Evolutionary conservation across 2,888 invertebrate genomes (phyloP), one percentile per base, ranked within the genome.

Genomic region (Cataglyphis rosenhaueri): DNA sequence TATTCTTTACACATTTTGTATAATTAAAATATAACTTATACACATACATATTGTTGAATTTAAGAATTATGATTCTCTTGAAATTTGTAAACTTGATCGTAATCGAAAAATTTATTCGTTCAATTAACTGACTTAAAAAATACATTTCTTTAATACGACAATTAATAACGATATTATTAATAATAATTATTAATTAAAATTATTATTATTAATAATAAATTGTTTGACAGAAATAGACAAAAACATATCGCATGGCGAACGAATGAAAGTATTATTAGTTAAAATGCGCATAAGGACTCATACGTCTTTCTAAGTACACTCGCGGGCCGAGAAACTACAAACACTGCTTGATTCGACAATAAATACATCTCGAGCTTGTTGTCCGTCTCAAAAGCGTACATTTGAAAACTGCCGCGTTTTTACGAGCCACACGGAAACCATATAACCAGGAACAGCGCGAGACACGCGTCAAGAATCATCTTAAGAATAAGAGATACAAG

Each of bases 271-370:
- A 25, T 32, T 59, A 57, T 21, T 12, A 61, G 12, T 35, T 55
- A 71, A 83, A 1, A 81, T 81, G 35, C 59, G 32, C 41, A 12
- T 35, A 15, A 65, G 35, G 48, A 76, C 48, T 82, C 48, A 44
- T 48, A 44, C 10, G 18, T 9, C 35, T 66, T 12, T 75, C 25
- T 57, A n/a, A 75, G 21, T 59, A 64, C 35, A 25, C 3, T 62
- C 48, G 44, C 44, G 41, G 21, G 15, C 48, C 48, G 35, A 52
- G 38, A 66, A 82, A 73, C 41, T 21, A 79, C 73, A 52, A 86
- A 78, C 84, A 84, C 84, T 85, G 87, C 85, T 87, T 83, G 55
- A 85, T 68, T 70, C 70, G 89, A 89, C 89, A 89, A 89, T 89
- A 89, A 89, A 57, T 8, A 12, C 15, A 65, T 32, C 2, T 76